Conservation (phyloP, 2,888 invertebrate genomes). For the Alsophila aescularia region DNA sequence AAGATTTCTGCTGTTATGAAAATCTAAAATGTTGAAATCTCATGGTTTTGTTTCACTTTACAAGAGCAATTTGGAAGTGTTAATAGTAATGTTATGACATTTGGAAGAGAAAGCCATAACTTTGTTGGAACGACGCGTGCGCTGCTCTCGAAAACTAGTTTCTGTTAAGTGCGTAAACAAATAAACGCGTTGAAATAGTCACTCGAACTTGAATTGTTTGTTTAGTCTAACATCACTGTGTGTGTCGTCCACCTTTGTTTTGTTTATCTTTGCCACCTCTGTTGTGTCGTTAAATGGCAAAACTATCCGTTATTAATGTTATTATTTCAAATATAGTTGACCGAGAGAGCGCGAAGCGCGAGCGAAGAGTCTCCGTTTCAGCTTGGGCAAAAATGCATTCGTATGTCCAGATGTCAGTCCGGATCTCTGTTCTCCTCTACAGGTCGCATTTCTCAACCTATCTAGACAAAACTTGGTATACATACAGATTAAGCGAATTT, state of each 20-base stretch:
- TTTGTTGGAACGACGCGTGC: conserved; percentile 17
- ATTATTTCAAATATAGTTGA: no score
- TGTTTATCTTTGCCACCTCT: conserved; percentile 24
- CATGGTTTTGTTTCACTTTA: neutral
- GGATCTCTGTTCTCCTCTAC: no score
- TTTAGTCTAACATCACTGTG: conserved; percentile 50
- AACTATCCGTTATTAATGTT: no score
- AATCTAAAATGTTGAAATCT: neutral
- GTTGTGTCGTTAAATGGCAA: conserved; percentile 14
- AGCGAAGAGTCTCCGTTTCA: no score
- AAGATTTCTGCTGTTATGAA: no score
- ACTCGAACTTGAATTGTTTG: conserved; percentile 46
- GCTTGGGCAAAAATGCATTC: no score
- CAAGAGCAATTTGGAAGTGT: conserved; percentile 16
- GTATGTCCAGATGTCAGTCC: no score
- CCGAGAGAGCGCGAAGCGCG: no score
- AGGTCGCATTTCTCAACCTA: no score
- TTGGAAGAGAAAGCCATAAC: conserved; percentile 33
- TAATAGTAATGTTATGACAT: conserved; percentile 31
- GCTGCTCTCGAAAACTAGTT: conserved; percentile 35
- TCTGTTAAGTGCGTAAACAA: conserved; percentile 30
- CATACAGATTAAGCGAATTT: no score
- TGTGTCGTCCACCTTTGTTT: conserved; percentile 34
- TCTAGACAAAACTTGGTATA: no score
- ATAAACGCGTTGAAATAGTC: conserved; percentile 50